These are phyloP conservation scores for Apodemia duryi DNA, from an alignment of 2,888 invertebrate genomes.

Conservation along the genomic window DNA sequence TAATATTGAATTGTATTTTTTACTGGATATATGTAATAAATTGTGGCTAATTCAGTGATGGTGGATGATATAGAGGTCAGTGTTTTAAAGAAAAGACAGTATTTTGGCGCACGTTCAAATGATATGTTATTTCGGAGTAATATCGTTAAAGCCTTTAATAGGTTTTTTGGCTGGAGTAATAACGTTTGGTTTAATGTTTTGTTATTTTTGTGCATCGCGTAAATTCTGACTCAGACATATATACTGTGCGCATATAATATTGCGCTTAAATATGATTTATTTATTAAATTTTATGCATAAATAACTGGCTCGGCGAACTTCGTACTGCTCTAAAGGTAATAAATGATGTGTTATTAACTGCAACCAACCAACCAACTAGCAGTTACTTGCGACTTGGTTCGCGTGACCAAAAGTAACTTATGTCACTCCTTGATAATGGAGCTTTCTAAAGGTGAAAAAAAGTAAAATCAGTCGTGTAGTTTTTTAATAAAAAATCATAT, in stretches of 20 bases:
- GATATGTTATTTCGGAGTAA: neutral
- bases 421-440: too few relatives aligned
- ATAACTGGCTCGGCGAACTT: too few relatives aligned
- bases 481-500: too few relatives aligned
- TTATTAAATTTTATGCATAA: too few relatives aligned
- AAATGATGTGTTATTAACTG: too few relatives aligned
- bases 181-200: neutral
- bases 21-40: neutral
- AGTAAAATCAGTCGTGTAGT: too few relatives aligned
- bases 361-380: too few relatives aligned
- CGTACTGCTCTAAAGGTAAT: too few relatives aligned
- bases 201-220: neutral
- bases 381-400: too few relatives aligned
- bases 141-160: neutral
- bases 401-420: too few relatives aligned
- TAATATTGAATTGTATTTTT: constrained; percentile 1
- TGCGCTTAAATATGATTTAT: too few relatives aligned
- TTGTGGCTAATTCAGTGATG: constrained; percentile 32
- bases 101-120: constrained; percentile 12
- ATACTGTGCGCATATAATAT: neutral
- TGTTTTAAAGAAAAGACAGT: constrained; percentile 28
- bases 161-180: neutral
- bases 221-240: neutral
- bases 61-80: constrained; percentile 47
- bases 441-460: too few relatives aligned